Percentiles rank a stretch among this genome's conserved stretches.
These are phyloP conservation scores for Druceiella hillmani DNA, from an alignment of 2,888 invertebrate genomes.

Conservation along the genomic window DNA sequence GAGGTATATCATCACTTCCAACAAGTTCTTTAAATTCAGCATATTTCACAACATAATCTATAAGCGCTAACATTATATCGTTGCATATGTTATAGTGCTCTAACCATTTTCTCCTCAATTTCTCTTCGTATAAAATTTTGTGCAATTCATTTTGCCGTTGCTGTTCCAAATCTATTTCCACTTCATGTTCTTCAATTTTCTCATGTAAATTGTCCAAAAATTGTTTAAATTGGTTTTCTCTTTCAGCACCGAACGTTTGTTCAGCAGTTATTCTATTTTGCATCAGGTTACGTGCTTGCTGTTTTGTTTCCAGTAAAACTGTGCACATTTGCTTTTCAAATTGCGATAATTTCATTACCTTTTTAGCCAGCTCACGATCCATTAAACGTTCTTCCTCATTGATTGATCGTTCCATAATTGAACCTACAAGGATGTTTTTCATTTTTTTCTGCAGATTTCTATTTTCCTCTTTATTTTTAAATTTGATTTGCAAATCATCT, in stretches of 20 bases:
- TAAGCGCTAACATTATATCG: constrained; percentile 48
- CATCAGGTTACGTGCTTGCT: constrained; percentile 51
- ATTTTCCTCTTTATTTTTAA: constrained; percentile 36
- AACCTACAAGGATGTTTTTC: constrained; percentile 41
- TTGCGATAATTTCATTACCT: constrained; percentile 54
- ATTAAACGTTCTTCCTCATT: constrained; percentile 47
- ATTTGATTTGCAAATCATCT: constrained; percentile 42
- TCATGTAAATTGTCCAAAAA: constrained; percentile 41
- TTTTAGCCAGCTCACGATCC: constrained; percentile 48
- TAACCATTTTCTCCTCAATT: constrained; percentile 43
- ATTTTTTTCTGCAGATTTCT: constrained; percentile 47
- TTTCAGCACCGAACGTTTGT: constrained; percentile 43
- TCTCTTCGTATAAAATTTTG: constrained; percentile 48
- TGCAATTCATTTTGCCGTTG: constrained; percentile 48
- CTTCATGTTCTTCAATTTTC: constrained; percentile 40
- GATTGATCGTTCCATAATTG: constrained; percentile 50
- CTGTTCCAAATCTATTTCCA: constrained; percentile 50
- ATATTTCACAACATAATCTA: constrained; percentile 49
- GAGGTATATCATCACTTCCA: constrained; percentile 38
- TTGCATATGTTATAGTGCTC: constrained; percentile 47
- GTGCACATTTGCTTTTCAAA: constrained; percentile 62
- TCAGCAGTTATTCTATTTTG: constrained; percentile 49
- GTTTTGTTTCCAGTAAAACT: constrained; percentile 56
- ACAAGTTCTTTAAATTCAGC: constrained; percentile 43
- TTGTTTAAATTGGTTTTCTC: constrained; percentile 44